phyloP scores from a whole-genome alignment of 1,140 invertebrate species.

The Pseudomyrmex cubaensis region DNA sequence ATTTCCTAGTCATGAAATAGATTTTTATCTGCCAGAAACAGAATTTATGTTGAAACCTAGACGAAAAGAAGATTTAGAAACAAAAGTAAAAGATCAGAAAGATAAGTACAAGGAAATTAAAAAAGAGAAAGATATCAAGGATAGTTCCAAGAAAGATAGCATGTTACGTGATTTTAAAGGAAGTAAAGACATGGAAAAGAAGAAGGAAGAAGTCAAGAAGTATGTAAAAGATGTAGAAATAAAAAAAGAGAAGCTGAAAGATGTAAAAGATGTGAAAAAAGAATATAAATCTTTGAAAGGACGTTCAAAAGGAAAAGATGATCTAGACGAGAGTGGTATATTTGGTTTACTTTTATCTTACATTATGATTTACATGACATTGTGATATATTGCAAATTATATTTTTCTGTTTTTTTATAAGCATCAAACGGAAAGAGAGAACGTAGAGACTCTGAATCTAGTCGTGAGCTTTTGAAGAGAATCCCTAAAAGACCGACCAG shows the following conservation, averaged over 20 bases:
- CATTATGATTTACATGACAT: background rate
- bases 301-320: slow-evolving; percentile 82
- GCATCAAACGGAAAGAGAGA: slow-evolving; percentile 77
- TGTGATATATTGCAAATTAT: background rate
- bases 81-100: slow-evolving; percentile 78
- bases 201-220: slow-evolving; percentile 80
- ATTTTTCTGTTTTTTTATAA: slow-evolving; percentile 64
- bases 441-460: slow-evolving; percentile 82
- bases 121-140: slow-evolving; percentile 84
- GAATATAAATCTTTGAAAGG: slow-evolving; percentile 82
- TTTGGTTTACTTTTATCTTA: background rate
- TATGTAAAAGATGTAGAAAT: slow-evolving; percentile 79
- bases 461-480: slow-evolving; percentile 81
- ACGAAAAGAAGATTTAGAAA: slow-evolving; percentile 86
- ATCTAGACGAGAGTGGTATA: slow-evolving; percentile 77
- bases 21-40: slow-evolving; percentile 89
- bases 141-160: slow-evolving; percentile 83
- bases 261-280: slow-evolving; percentile 82
- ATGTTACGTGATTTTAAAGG: slow-evolving; percentile 83
- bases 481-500: slow-evolving; percentile 83
- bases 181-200: slow-evolving; percentile 82
- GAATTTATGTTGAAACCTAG: slow-evolving; percentile 89
- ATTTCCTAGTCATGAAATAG: slow-evolving; percentile 90
- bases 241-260: slow-evolving; percentile 83
- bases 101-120: slow-evolving; percentile 85